A percentile compares a stretch with the other conserved stretches of the same genome.
phyloP scores from a whole-genome alignment of 2,888 invertebrate genomes.

The Pasiphila rectangulata region DNA sequence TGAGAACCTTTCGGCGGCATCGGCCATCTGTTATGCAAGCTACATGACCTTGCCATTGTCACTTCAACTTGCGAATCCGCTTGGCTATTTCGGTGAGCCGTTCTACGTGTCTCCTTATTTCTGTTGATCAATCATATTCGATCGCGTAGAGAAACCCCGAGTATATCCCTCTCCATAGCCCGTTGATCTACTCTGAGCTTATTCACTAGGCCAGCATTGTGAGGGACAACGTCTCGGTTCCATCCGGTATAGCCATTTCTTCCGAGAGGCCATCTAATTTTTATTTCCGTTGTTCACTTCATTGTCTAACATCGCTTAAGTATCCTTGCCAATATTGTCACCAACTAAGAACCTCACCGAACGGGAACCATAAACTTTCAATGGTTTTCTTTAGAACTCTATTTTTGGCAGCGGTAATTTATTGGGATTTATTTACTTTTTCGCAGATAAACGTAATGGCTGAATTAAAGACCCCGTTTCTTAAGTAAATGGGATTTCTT shows the following conservation, averaged over 20 bases:
- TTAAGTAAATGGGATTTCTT: slow-evolving; percentile 8
- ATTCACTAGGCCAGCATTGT: too few species aligned
- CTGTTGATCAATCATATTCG: too few species aligned
- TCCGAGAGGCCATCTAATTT: background rate
- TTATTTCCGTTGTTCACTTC: background rate
- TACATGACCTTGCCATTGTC: too few species aligned
- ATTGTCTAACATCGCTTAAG: background rate
- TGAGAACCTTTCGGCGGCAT: too few species aligned
- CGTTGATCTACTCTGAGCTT: too few species aligned
- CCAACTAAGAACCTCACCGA: slow-evolving; percentile 21
- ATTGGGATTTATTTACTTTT: slow-evolving; percentile 1
- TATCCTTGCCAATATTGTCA: slow-evolving; percentile 1
- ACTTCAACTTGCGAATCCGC: too few species aligned
- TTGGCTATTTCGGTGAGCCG: too few species aligned
- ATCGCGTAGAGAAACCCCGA: too few species aligned
- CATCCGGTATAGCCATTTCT: background rate
- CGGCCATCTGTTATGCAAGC: too few species aligned
- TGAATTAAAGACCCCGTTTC: background rate
- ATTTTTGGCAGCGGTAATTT: slow-evolving; percentile 37
- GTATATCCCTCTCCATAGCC: too few species aligned
- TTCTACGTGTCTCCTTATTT: too few species aligned
- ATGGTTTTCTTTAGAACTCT: slow-evolving; percentile 41
- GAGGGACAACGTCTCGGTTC: too few species aligned
- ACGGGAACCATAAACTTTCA: slow-evolving; percentile 37
- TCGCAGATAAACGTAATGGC: background rate